These are phyloP conservation scores for Hirudo medicinalis DNA, from an alignment of 1,140 invertebrate species.

Conservation along the genomic window DNA sequence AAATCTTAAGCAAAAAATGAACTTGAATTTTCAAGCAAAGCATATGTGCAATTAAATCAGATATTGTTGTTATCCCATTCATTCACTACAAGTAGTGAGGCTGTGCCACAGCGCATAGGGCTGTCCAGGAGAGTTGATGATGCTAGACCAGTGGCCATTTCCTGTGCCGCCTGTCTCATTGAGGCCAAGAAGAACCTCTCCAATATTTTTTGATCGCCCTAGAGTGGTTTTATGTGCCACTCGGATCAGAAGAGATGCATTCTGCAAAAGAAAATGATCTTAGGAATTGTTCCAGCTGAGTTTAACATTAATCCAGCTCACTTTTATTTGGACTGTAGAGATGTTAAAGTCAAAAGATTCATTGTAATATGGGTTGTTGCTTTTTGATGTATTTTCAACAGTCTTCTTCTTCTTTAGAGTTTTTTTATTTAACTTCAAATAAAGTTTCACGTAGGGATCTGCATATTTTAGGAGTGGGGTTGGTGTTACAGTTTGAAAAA, in stretches of 20 bases:
- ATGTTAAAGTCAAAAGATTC: conserved; percentile 2
- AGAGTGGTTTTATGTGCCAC: not conserved
- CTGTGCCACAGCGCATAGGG: not conserved
- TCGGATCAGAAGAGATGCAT: not conserved
- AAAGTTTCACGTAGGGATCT: conserved; percentile 5
- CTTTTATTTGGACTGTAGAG: not conserved
- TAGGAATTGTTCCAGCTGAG: not conserved
- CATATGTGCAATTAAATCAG: too few species aligned
- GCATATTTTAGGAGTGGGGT: not conserved
- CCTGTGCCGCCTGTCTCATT: not conserved
- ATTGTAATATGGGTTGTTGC: conserved; percentile 3
- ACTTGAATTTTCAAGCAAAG: too few species aligned
- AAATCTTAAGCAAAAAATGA: too few species aligned
- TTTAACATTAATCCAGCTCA: not conserved
- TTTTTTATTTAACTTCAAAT: conserved; percentile 5
- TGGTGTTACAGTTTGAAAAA: not conserved
- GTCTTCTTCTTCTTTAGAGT: conserved; percentile 2
- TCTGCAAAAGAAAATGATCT: not conserved
- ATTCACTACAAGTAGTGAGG: not conserved
- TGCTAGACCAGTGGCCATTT: not conserved
- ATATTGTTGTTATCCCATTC: not conserved
- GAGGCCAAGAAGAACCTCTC: not conserved
- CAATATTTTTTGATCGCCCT: not conserved
- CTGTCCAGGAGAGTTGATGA: not conserved
- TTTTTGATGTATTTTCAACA: not conserved